Percentiles rank a stretch among this genome's conserved stretches.
Evolutionary conservation across 2,113 vertebrate genomes (phyloP).

Genomic region (Nibea albiflora): DNA sequence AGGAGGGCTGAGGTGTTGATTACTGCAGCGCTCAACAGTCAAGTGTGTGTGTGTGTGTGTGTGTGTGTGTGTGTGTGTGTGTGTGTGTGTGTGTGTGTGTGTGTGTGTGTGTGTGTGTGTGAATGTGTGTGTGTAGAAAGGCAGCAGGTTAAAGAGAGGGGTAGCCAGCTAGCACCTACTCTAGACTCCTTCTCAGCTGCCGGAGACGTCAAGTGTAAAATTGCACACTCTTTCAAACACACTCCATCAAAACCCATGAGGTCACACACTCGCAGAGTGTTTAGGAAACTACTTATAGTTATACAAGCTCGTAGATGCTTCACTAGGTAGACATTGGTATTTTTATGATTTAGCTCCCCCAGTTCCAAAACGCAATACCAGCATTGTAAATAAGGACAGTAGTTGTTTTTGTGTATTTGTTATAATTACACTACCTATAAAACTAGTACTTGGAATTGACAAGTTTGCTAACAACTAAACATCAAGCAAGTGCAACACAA

Average conservation of each 20-base stretch:
- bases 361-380: no score
- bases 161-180: conserved; percentile 50
- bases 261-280: conserved; percentile 24
- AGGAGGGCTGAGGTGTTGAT: conserved; percentile 82
- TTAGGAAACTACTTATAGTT: conserved; percentile 23
- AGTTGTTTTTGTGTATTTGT: no score
- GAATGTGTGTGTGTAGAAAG: conserved; percentile 19
- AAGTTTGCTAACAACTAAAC: no score
- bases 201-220: conserved; percentile 77
- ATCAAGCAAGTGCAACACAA: no score
- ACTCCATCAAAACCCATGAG: conserved; percentile 59
- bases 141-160: conserved; percentile 67
- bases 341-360: no score
- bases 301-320: neutral
- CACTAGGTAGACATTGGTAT: no score
- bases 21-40: conserved; percentile 74
- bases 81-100: conserved; percentile 50
- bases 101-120: conserved; percentile 16
- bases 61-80: conserved; percentile 19
- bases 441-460: no score
- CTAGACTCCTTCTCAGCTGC: conserved; percentile 55
- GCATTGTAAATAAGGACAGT: no score
- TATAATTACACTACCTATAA: no score
- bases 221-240: conserved; percentile 64
- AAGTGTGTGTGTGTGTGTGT: conserved; percentile 54